Percentiles rank a stretch among this genome's conserved stretches.
These are phyloP conservation scores for Sycon ciliatum DNA, from an alignment of 37 sponge, comb jelly and placozoan species.

Conservation along the genomic window DNA sequence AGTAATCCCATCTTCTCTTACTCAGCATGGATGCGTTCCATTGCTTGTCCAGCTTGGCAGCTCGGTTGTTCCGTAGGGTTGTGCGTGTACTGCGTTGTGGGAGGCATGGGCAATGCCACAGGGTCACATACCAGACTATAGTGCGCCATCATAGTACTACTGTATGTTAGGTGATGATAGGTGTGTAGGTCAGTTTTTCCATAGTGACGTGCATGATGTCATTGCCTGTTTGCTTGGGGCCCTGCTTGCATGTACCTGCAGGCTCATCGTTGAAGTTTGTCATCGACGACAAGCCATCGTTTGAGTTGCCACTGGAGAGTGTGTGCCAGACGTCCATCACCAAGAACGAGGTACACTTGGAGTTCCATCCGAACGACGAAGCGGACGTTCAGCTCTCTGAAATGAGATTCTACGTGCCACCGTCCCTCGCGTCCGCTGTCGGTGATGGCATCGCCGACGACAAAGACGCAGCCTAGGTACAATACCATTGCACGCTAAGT, in stretches of 20 bases:
- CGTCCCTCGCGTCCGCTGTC: constrained; percentile 1
- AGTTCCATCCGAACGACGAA: constrained; percentile 88
- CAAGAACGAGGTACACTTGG: constrained; percentile 95
- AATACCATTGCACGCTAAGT: too few relatives aligned
- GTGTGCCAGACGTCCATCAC: constrained; percentile 76
- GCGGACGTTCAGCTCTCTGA: constrained; percentile 79
- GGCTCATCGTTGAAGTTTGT: constrained; percentile 74
- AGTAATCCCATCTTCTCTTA: too few relatives aligned
- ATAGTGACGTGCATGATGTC: neutral
- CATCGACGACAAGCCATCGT: constrained; percentile 76
- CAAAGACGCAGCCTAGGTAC: too few relatives aligned
- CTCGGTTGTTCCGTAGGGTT: too few relatives aligned
- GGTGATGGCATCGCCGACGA: too few relatives aligned
- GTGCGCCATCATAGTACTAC: neutral
- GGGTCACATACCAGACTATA: too few relatives aligned
- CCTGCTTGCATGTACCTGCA: too few relatives aligned
- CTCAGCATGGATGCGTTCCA: too few relatives aligned
- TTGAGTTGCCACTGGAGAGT: constrained; percentile 82
- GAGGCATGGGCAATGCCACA: too few relatives aligned
- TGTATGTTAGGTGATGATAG: neutral
- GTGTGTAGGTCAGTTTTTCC: neutral
- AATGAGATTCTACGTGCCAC: constrained; percentile 92
- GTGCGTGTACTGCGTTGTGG: too few relatives aligned
- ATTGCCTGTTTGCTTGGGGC: constrained; percentile 11
- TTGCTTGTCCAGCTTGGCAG: too few relatives aligned